A percentile compares a stretch with the other conserved stretches of the same genome.
phyloP scores from a whole-genome alignment of 2,113 vertebrate species.

The Larimichthys crocea region DNA sequence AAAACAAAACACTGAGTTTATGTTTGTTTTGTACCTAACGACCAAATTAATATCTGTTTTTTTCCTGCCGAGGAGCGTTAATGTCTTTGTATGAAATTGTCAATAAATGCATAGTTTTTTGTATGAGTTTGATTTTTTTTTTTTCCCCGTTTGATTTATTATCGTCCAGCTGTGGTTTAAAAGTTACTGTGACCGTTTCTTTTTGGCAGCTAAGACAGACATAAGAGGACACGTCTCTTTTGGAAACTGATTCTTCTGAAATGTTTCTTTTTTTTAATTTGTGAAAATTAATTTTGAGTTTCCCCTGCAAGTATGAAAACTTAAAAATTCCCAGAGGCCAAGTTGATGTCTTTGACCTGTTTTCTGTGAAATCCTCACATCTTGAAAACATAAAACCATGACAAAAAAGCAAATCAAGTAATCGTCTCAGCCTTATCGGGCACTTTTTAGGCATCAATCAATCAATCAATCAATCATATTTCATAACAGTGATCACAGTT shows the following conservation, averaged over 20 bases:
- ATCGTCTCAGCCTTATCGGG: not conserved
- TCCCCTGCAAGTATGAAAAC: no score
- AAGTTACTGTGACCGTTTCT: no score
- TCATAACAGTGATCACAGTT: not conserved
- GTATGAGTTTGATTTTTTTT: constrained; percentile 38
- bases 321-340: not conserved
- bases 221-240: no score
- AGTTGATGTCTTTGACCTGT: not conserved
- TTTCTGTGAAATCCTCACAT: not conserved
- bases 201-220: no score
- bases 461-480: not conserved
- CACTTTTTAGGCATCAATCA: not conserved
- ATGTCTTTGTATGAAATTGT: constrained; percentile 76
- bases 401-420: not conserved
- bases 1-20: not conserved
- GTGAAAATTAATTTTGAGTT: no score
- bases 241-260: no score
- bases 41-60: constrained; percentile 50
- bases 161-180: not conserved
- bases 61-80: constrained; percentile 15
- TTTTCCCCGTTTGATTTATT: not conserved
- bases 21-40: constrained; percentile 71
- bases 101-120: constrained; percentile 83
- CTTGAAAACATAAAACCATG: not conserved
- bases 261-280: no score